Percentiles rank a stretch among this genome's conserved stretches.
These are phyloP conservation scores for Melinopterus prodromus DNA, from an alignment of 2,888 invertebrate species.

Conservation along the genomic window DNA sequence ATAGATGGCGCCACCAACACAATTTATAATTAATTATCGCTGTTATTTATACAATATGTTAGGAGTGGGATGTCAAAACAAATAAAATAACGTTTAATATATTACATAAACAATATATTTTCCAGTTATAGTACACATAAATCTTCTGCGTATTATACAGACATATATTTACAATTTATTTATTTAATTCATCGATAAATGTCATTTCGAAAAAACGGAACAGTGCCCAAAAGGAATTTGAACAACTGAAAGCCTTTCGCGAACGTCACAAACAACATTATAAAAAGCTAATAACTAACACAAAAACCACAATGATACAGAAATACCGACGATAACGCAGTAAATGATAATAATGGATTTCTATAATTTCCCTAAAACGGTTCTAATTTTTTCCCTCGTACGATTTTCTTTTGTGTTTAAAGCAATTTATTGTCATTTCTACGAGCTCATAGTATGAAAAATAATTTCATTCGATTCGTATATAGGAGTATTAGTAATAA, in stretches of 20 bases:
- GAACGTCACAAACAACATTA: constrained; percentile 11
- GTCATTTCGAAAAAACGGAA: background rate
- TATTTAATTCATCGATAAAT: constrained; percentile 6
- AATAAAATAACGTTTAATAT: constrained; percentile 27
- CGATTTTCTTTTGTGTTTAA: constrained; percentile 46
- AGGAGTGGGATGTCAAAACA: background rate
- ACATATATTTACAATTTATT: constrained; percentile 40
- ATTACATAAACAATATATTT: constrained; percentile 40
- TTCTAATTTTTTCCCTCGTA: background rate
- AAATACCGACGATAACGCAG: constrained; percentile 8
- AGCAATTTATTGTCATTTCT: constrained; percentile 60
- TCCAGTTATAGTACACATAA: constrained; percentile 48
- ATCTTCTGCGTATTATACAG: constrained; percentile 44
- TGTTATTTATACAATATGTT: no score
- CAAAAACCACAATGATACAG: background rate
- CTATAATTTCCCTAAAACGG: constrained; percentile 9
- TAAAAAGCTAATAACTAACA: constrained; percentile 11
- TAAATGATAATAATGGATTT: background rate
- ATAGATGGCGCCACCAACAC: no score
- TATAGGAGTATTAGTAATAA: background rate
- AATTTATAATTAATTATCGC: no score
- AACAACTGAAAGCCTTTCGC: constrained; percentile 6
- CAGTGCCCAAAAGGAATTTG: background rate
- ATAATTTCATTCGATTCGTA: constrained; percentile 34
- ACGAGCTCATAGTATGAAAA: constrained; percentile 55